Base-by-base conservation (phyloP, 2,888 invertebrate species). In the Thecophora atra region DNA sequence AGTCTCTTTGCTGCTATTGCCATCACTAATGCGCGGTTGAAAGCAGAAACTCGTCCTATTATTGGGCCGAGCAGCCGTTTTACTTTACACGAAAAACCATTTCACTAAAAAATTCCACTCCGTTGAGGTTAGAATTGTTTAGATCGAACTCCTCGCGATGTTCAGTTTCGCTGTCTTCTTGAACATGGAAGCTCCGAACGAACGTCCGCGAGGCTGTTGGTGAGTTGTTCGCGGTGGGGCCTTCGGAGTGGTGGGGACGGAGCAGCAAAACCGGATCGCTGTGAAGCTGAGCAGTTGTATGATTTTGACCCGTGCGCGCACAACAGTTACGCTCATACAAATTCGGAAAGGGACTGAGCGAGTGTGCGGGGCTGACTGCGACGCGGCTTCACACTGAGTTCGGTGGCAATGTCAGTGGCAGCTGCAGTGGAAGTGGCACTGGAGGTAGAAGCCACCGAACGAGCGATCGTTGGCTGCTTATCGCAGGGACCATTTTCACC, bases 361-460 rank as follows among this genome's bases (percentile, higher is more conserved):
- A 54, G 19, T 19, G 54, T 37, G 68, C 21, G 42, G 42, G 47
- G 28, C 63, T 68, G 19, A 54, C 26, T 28, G 24, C 47, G 79
- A 77, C 79, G 77, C 78, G 86, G 85, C 85, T 85, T 84, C 86
- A 86, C 82, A 85, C 86, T 86, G 86, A 81, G 85, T 81, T 83
- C 85, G 82, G 86, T 85, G 86, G 85, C 85, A 85, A 85, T 85
- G 85, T 83, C 85, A 85, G 85, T 85, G 85, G 85, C 85, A 85
- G 82, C 83, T 84, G 84, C 83, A 83, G 84, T 81, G 81, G 84
- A 82, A 79, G 81, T 82, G 79, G 82, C 79, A 81, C 79, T 83
- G 79, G 81, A 82, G 81, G 82, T 80, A 79, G 79, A 76, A 26
- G 64, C 71, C 69, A 69, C 67, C 72, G 19, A 67, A 37, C 42